Evolutionary conservation across 2,113 vertebrate species (phyloP), one percentile per base, ranked within the genome.

Genomic region (Phyllostomus discolor): DNA sequence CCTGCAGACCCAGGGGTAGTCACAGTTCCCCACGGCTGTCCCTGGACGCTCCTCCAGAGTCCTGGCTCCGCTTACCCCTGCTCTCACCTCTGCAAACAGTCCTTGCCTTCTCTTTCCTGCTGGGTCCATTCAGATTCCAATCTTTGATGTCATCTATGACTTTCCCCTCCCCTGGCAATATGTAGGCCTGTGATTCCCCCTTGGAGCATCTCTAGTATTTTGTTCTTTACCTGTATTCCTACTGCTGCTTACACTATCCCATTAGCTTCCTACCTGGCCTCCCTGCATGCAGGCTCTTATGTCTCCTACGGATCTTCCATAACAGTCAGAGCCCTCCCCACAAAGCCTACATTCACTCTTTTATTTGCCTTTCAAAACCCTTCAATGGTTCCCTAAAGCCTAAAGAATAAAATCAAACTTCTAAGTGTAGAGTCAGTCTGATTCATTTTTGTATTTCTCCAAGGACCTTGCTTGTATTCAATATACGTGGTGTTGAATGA

Each of bases 331-430:
- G 7, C 15, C 70, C 26, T 41, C 33, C 9, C 3, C 4, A 10
- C 46, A 57, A 66, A 93, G 57, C 10, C 11, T 38, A 52, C 38
- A 80, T 67, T 76, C 33, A 5, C 16, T 69, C 54, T 82, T 90
- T n/a, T 9, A 28, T 2, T 88, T 59, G 52, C 31, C 41, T 90
- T 78, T 94, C 52, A 73, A 92, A 84, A 80, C 33, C 28, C 14
- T 66, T 84, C 87, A 87, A 73, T 52, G 52, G 59, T 70, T 96
- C 88, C 52, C 85, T 50, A 46, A 92, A 92, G 88, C 33, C 50
- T 33, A 4, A 75, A 86, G 38, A 90, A 87, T 46, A 86, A 66
- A 86, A 90, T 76, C 69, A 89, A 86, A 76, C 64, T 78, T 59
- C 76, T 48, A 87, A 72, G 10, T n/a, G n/a, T 78, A 72, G 43